Evolutionary conservation across 2,888 invertebrate genomes (phyloP), one percentile per base, ranked within the genome.

Genomic region (Hyalella azteca): DNA sequence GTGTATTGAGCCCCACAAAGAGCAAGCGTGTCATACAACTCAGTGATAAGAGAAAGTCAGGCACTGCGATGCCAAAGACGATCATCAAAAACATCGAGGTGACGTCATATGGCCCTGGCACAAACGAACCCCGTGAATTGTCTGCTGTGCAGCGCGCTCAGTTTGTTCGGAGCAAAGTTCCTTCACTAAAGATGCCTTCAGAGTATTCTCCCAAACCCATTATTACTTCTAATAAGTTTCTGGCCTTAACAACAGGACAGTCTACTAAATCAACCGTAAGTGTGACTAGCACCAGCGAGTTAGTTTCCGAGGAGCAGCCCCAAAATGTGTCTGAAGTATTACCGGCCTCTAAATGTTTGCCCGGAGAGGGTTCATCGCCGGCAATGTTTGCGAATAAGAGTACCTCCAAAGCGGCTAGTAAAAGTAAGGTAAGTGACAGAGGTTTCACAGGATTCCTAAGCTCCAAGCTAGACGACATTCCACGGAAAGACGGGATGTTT

Each of bases 371-470:
- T n/a, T n/a, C n/a, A n/a, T n/a, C n/a, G n/a, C n/a, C n/a, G n/a
- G n/a, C n/a, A n/a, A n/a, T n/a, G n/a, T n/a, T n/a, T n/a, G n/a
- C n/a, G n/a, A n/a, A n/a, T n/a, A n/a, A n/a, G n/a, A n/a, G n/a
- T n/a, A n/a, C n/a, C n/a, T 26, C 54, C 2, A 66, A 29, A 29
- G 29, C n/a, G 36, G 36, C 66, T 13, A 36, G 66, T 36, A 66
- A 66, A 66, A 15, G 15, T 29, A 66, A 45, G 15, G 15, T 9
- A 9, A 45, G 45, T 15, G 15, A 45, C 45, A n/a, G 29, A 54
- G 36, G 66, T 36, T 66, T 66, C 36, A 36, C 66, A 0, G 66
- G 66, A 36, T 66, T 66, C 19, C n/a, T n/a, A n/a, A 66, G 66
- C 36, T n/a, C 36, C 19, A 66, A 66, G 19, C 39, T 66, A 7